Base-by-base conservation (phyloP, 1,140 invertebrate species). In the Parapsyche elsis region DNA sequence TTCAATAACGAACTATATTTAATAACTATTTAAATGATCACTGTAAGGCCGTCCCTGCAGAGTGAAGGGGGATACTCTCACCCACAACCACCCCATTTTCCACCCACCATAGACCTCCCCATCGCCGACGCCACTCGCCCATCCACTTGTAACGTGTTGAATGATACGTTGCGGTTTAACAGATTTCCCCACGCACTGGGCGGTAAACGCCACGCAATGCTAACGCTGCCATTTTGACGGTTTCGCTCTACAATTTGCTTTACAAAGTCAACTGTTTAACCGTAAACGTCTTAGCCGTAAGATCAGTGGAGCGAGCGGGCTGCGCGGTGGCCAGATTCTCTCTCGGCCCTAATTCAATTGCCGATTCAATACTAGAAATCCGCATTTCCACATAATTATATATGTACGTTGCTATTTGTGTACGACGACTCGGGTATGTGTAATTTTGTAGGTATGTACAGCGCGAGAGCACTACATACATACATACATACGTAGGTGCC, bases 121-220 rank as follows among this genome's bases (percentile, higher is more conserved):
- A 7, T 71, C 30, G 26, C 71, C 71, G 23, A 5, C 67, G 46
- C 49, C 74, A 9, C 30, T 53, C 10, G 10, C 57, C n/a, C 61
- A 46, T 53, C 76, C 76, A 46, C 38, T 78, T 53, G 76, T 78
- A 78, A 71, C 76, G 76, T 78, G 76, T 74, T 79, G 78, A 79
- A 79, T 79, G 78, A 79, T 79, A 73, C 78, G 78, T 79, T 79
- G 78, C 78, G 78, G 78, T 79, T 45, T 57, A 79, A 79, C 71
- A 71, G 76, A 79, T 79, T 74, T 79, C 67, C 67, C 78, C 71
- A 73, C 70, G 78, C 78, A 61, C 75, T 38, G 75, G 74, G 71
- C 30, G 70, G 70, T 71, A 71, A 67, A 67, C 67, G 26, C 67
- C 24, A 71, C 26, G 71, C 38, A 73, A 75, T 49, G 73, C 75